Percentiles rank a stretch among this genome's conserved stretches.
phyloP scores from a whole-genome alignment of 92 coral and sea anemone species.

The Zoanthus solanderi region DNA sequence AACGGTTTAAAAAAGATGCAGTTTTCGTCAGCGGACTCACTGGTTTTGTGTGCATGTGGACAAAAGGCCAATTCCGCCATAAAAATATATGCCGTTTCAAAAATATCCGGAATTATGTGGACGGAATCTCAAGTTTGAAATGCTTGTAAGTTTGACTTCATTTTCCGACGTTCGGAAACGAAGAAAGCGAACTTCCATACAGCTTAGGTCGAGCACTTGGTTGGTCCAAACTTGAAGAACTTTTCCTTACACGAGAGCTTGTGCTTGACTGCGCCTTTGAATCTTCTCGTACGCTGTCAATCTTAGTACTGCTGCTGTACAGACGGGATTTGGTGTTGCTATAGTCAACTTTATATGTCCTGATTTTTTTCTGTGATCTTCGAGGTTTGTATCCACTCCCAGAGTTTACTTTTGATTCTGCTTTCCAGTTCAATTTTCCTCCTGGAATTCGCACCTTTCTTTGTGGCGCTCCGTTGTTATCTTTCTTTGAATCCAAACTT shows the following conservation, averaged over 20 bases:
- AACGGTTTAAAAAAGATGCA: too few relatives aligned
- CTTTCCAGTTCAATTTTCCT: constrained; percentile 87
- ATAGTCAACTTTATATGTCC: constrained; percentile 75
- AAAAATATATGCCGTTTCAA: too few relatives aligned
- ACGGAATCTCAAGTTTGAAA: too few relatives aligned
- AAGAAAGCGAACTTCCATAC: not conserved
- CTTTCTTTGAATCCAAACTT: not conserved
- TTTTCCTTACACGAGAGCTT: constrained; percentile 2
- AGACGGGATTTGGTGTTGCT: constrained; percentile 80
- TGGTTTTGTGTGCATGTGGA: too few relatives aligned
- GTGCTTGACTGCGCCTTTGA: constrained; percentile 13
- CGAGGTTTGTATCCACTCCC: constrained; percentile 51
- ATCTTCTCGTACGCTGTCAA: constrained; percentile 21
- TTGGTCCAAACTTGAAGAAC: not conserved
- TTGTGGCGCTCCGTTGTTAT: not conserved
- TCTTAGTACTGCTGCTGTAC: constrained; percentile 38
- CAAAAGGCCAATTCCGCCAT: too few relatives aligned
- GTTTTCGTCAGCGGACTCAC: too few relatives aligned
- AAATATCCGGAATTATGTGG: too few relatives aligned
- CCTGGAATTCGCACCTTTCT: constrained; percentile 29
- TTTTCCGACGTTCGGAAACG: not conserved
- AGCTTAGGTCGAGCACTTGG: constrained; percentile 11
- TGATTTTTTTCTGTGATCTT: constrained; percentile 62
- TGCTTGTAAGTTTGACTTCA: not conserved
- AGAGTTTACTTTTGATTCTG: constrained; percentile 77